Base-by-base conservation (phyloP, 1,140 invertebrate species). In the Zaprionus vittiger region DNA sequence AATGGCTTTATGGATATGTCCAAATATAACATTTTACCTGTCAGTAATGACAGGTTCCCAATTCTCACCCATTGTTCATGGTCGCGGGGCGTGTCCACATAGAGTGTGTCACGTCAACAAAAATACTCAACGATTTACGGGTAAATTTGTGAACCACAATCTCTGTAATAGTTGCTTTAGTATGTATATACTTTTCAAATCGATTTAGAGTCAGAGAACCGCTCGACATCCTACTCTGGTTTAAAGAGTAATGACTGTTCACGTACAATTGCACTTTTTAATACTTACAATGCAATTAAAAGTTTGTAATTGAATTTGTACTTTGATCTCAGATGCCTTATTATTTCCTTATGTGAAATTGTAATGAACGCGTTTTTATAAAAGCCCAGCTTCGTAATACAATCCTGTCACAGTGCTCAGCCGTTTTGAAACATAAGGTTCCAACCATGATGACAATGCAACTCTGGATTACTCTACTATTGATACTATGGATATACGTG, bases 71-170 rank as follows among this genome's bases (percentile, higher is more conserved):
- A 66, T 67, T 47, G 57, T 47, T 47, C 47, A 75, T 61, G 44
- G 52, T 37, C 66, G 54, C 54, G 38, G 31, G 55, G 65, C 57
- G 79, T 79, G 61, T 66, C 70, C 20, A 62, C 9, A 54, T 5
- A 26, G 17, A 28, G 9, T 47, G 26, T 47, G 24, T 59, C 41
- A 60, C 28, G 31, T 60, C 28, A 52, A 57, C 15, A 17, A 24
- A 37, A 75, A 77, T 78, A 78, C 78, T 75, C 71, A 89, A 80
- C 77, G 65, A 72, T 87, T 83, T 78, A 80, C 77, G 75, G 70
- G 61, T 79, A 22, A 22, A 22, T 22, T 22, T 9, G 2, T 49
- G 3, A 5, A 47, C 4, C 7, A 11, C 17, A 47, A 11, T 47
- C 15, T 9, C 47, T 24, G 0, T 34, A 69, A 83, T 80, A 70